Evolutionary conservation across 2,888 invertebrate genomes (phyloP), one percentile per base, ranked within the genome.

Genomic region (Ophonus ardosiacus): DNA sequence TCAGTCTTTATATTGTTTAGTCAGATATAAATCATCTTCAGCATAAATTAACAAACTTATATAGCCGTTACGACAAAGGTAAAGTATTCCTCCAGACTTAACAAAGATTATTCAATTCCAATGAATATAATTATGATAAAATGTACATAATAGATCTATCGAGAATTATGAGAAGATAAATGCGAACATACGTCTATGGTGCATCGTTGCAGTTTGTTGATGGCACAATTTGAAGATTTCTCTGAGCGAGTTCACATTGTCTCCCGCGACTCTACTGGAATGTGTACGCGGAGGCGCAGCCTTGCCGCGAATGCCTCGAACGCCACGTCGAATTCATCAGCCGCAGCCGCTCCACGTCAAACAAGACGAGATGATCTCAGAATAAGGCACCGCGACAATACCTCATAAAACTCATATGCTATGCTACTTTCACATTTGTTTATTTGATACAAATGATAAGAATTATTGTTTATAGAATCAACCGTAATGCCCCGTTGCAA

Each of bases 261-360:
- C 43, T 68, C 68, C 21, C 7, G 71, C 71, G 65, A 81, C 81
- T 68, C 24, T n/a, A 1, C 10, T 17, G 81, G 81, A 81, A 81
- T 81, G 81, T 57, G 81, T 68, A 81, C 24, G 51, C 68, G 68
- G 56, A 57, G 80, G 80, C 80, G 80, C 80, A 80, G 80, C 61
- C 80, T 59, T 80, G 56, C 15, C 57, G 57, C 8, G 57, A 57
- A 78, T 78, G 56, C 21, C 56, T 57, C 24, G 57, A 78, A 78
- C 78, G 78, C 78, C 56, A 31, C 13, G 13, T n/a, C 24, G 76
- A 76, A 76, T 76, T 51, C 78, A 78, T 74, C 74, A 51, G 51
- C 74, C 40, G 7, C 7, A 71, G 43, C 15, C 74, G 24, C 51
- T 15, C n/a, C 40, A 18, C 10, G 56, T 78, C 78, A 78, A 21